Evolutionary conservation across 2,888 invertebrate genomes (phyloP), one percentile per base, ranked within the genome.

Genomic region (Troides helena): DNA sequence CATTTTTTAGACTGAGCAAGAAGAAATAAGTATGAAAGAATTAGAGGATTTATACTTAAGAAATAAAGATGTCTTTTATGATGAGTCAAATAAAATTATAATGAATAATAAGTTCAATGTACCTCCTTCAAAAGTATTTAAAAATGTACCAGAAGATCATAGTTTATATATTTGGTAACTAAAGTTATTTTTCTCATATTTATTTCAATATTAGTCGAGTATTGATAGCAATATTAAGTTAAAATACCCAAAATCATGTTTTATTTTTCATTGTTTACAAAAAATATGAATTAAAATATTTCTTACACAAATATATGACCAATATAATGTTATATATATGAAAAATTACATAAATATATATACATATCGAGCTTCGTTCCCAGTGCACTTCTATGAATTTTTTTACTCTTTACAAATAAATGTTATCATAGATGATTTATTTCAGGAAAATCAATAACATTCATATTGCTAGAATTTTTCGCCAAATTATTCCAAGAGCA

Each of bases 401-500:
- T 4, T 30, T 30, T 30, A 5, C 21, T 62, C 64, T 36, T 68
- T 59, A 5, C 69, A 21, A 62, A 23, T 53, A 23, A 63, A 25
- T 6, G n/a, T 56, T 63, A 43, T 46, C 4, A 1, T 25, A 25
- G 25, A 23, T 53, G 1, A 23, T 58, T 56, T 39, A 68, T 86
- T 88, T 71, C 75, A 96, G 96, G 97, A 95, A 96, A 84, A 94
- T 97, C 65, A 97, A 96, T 85, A 95, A 95, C 71, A 96, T 97
- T 94, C 92, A 94, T 79, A 94, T 95, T 46, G 96, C 95, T 62
- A 94, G 96, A 80, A 81, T 95, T 64, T 80, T 98, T 17, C 93
- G 98, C 21, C 94, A 94, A 80, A 79, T 96, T 59, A 97, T 98
- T 83, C 95, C 95, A 2, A 94, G 96, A 74, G 96, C 97, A 1